These are phyloP conservation scores for Megaleporinus macrocephalus DNA, from an alignment of 2,113 vertebrate species.

Conservation along the genomic window DNA sequence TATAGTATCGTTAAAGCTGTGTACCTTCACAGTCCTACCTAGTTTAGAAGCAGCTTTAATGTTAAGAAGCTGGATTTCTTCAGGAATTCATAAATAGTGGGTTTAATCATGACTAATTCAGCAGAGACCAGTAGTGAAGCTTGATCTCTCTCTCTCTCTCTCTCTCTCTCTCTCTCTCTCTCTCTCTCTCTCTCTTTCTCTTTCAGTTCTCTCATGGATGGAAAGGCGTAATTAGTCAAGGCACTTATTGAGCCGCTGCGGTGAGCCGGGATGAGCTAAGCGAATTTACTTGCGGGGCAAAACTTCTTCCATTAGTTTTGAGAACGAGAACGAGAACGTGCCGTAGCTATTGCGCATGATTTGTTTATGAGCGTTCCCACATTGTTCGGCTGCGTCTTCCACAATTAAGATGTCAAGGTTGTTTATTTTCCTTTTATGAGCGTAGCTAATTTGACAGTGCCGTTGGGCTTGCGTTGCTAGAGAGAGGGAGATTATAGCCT, in stretches of 20 bases:
- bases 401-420: constrained; percentile 29
- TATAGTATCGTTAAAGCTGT: not conserved
- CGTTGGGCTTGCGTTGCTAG: not conserved
- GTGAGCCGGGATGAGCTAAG: constrained; percentile 36
- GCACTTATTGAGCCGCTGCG: constrained; percentile 31
- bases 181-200: constrained; percentile 4
- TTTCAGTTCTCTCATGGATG: constrained; percentile 4
- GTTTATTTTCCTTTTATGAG: constrained; percentile 14
- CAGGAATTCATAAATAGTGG: constrained; percentile 8
- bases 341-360: not conserved
- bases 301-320: constrained; percentile 24
- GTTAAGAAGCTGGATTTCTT: not conserved
- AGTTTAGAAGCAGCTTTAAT: not conserved
- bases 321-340: constrained; percentile 2
- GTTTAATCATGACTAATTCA: constrained; percentile 32
- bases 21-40: not conserved
- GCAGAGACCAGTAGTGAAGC: constrained; percentile 6
- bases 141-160: not conserved
- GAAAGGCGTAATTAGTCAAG: constrained; percentile 32
- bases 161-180: not conserved
- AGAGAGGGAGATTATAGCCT: not conserved
- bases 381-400: constrained; percentile 5
- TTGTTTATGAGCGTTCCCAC: not conserved
- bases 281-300: constrained; percentile 33
- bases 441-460: constrained; percentile 26